phyloP scores from a whole-genome alignment of 2,888 invertebrate species.

The Microchrysa polita region DNA sequence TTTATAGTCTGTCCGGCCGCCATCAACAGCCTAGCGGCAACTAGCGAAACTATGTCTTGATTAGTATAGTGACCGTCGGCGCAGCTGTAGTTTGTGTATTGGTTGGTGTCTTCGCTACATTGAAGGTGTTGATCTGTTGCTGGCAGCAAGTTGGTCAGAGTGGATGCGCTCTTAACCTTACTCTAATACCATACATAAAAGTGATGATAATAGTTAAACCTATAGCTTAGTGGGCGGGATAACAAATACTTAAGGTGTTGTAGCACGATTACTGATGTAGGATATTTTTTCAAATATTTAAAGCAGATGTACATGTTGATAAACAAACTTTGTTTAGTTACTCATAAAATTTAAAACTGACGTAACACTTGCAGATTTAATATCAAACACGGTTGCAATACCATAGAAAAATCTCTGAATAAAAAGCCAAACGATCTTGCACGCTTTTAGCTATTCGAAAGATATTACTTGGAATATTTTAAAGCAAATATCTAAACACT shows the following conservation, averaged over 20 bases:
- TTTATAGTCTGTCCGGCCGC: too few species aligned
- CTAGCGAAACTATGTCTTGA: too few species aligned
- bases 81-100: too few species aligned
- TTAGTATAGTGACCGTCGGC: too few species aligned
- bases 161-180: too few species aligned
- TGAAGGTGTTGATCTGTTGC: too few species aligned
- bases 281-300: conserved; percentile 18
- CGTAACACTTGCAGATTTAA: conserved; percentile 9
- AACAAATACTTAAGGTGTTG: conserved; percentile 36
- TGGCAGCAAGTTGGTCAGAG: too few species aligned
- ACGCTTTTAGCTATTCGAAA: conserved; percentile 28
- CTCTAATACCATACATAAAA: too few species aligned
- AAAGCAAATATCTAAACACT: conserved; percentile 35
- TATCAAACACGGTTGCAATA: conserved; percentile 28
- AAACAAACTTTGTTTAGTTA: not conserved
- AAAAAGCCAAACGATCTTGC: conserved; percentile 17
- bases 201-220: too few species aligned
- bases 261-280: conserved; percentile 21
- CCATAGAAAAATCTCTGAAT: conserved; percentile 29
- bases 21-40: too few species aligned
- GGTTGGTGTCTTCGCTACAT: too few species aligned
- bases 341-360: conserved; percentile 12
- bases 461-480: conserved; percentile 36
- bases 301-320: conserved; percentile 11
- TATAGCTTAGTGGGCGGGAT: too few species aligned